Base-by-base conservation (phyloP, 2,888 invertebrate genomes). In the Pammene aurita region DNA sequence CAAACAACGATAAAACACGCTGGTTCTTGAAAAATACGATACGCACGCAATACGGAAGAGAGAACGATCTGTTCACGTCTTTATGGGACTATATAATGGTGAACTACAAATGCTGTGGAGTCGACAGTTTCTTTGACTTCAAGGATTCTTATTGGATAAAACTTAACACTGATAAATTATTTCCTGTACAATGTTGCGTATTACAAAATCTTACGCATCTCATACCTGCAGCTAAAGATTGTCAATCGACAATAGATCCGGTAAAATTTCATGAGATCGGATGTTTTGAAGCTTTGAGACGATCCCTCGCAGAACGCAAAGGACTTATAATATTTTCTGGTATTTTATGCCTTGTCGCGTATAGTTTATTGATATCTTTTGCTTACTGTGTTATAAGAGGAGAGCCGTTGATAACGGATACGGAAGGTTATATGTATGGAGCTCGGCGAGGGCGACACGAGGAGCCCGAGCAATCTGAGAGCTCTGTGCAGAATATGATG, bases 61-160 rank as follows among this genome's bases (percentile, higher is more conserved):
- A 89, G 0, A 81, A 87, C 11, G 90, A 92, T 73, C 74, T 92
- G 0, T 79, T 90, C 6, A 87, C 89, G 0, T 77, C 79, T 57
- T 16, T 87, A 1, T 89, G 86, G 87, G 77, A 92, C 44, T 81
- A 88, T 62, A 56, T 89, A 2, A 92, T 92, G 92, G 70, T 87
- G 5, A 82, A 84, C 6, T 83, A 87, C 54, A 79, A 90, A 70
- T 93, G 92, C 72, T 93, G 92, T 62, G 92, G 92, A 0, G 86
- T 82, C 0, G 75, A 81, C 0, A 77, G 76, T 34, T 88, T 82
- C 63, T 78, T 71, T 62, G 92, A 93, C 67, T 93, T 92, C 62
- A 66, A 75, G 0, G 70, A 78, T 5, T 84, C 89, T 0, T 73
- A 80, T 14, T 92, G 92, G 92, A 82, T 82, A 54, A 83, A 75